Evolutionary conservation across 23 tunicate species (phyloP), one percentile per base, ranked within the genome.

Genomic region (Botrylloides violaceus): DNA sequence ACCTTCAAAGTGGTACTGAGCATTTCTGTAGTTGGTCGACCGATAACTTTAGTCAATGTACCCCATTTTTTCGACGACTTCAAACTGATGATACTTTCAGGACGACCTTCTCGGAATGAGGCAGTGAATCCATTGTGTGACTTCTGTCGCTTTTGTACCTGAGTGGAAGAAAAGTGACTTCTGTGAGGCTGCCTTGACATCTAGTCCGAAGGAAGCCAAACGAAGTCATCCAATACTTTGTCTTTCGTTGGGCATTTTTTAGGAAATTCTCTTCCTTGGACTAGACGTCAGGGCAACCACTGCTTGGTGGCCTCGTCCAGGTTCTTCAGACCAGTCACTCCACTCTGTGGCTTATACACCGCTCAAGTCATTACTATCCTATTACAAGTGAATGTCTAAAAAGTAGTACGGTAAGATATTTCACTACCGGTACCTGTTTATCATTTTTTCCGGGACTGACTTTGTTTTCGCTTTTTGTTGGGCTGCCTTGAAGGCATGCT

Each of bases 41-140:
- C 94, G 26, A 73, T 73, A 3, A 83, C 63, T n/a, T 81, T 39
- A 23, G 66, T 55, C 36, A 85, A 50, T 18, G 94, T 74, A 9
- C 84, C 81, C 94, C 94, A 79, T 36, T 79, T 79, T 43, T 26
- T 25, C n/a, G 33, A 26, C 36, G 74, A 43, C 47, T 68, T 68
- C 29, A 68, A 68, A 5, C 70, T 33, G 34, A 28, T 6, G 33
- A 37, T 68, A 30, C 74, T 68, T 68, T 68, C 74, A 1, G 74
- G 58, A n/a, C 74, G 74, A 43, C 28, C 1, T 15, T 68, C 74
- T 24, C 58, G 23, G 37, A 68, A 68, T 37, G 74, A 68, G 74
- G 21, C 37, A 18, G 56, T 43, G 37, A 68, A 68, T 35, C 74
- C 74, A 2, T 68, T 68, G 74, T 68, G 36, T 2, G n/a, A n/a